A percentile compares a stretch with the other conserved stretches of the same genome.
Conservation (phyloP, 2,888 invertebrate genomes). For the Agrilus mali region DNA sequence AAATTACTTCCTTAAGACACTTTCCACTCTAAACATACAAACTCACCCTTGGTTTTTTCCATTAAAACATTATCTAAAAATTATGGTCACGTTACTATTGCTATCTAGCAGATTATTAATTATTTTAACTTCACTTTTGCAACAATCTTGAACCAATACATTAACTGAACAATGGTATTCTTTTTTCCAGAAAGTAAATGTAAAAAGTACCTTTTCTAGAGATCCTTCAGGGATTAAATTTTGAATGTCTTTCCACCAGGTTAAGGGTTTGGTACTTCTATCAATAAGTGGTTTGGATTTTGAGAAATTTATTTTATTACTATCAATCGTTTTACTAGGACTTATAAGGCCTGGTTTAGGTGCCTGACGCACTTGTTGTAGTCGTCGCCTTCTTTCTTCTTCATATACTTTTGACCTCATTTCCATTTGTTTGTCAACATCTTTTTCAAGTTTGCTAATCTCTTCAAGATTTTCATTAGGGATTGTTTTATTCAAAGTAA, state of each 20-base stretch:
- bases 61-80: too few species aligned
- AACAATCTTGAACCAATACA: background rate
- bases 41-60: too few species aligned
- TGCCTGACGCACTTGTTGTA: conserved; percentile 5
- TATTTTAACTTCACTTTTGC: background rate
- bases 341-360: conserved; percentile 2
- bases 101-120: too few species aligned
- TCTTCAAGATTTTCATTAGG: too few species aligned
- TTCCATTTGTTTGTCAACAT: background rate
- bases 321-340: background rate
- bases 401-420: conserved; percentile 1
- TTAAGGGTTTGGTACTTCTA: conserved; percentile 4
- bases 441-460: conserved; percentile 1
- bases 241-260: background rate
- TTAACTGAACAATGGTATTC: background rate
- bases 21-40: too few species aligned
- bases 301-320: background rate
- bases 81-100: too few species aligned
- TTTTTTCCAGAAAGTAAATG: too few species aligned
- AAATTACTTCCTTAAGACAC: too few species aligned
- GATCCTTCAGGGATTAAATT: too few species aligned
- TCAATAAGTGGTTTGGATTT: conserved; percentile 1
- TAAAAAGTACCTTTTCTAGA: too few species aligned
- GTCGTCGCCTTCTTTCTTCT: conserved; percentile 1
- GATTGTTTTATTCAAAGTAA: too few species aligned